These are phyloP conservation scores for Vulpes lagopus DNA, from an alignment of 2,113 vertebrate genomes.

Conservation along the genomic window DNA sequence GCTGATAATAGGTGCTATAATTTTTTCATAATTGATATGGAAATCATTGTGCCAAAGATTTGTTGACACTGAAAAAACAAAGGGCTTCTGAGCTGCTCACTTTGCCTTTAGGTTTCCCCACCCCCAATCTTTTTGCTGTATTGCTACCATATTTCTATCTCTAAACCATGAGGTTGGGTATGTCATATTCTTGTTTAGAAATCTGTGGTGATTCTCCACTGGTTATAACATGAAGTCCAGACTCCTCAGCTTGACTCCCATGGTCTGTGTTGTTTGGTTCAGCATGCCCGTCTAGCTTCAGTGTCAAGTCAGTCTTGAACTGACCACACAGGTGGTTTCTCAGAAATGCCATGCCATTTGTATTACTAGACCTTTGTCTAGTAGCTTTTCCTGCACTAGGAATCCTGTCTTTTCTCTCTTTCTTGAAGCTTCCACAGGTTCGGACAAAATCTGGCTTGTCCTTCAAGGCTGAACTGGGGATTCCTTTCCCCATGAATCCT, in stretches of 20 bases:
- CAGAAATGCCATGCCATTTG: rapidly evolving
- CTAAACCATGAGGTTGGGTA: background rate
- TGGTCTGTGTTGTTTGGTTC: rapidly evolving
- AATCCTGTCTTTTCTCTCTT: background rate
- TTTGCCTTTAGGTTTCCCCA: background rate
- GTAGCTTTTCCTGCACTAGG: background rate
- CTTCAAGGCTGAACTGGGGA: background rate
- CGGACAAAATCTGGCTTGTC: background rate
- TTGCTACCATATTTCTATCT: rapidly evolving
- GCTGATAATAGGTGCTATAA: background rate
- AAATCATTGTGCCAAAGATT: background rate
- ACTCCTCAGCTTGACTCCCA: background rate
- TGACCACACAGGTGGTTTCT: rapidly evolving
- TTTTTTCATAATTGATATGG: background rate
- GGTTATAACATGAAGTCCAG: background rate
- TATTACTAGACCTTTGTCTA: background rate
- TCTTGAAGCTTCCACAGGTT: background rate
- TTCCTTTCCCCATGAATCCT: background rate
- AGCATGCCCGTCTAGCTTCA: background rate
- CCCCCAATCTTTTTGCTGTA: too few species aligned
- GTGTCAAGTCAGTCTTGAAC: background rate
- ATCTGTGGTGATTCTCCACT: background rate
- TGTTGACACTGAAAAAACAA: background rate
- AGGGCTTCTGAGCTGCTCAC: background rate
- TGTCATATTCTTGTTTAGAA: background rate